phyloP scores from a whole-genome alignment of 2,797 vertebrate genomes.

The Chelon auratus region DNA sequence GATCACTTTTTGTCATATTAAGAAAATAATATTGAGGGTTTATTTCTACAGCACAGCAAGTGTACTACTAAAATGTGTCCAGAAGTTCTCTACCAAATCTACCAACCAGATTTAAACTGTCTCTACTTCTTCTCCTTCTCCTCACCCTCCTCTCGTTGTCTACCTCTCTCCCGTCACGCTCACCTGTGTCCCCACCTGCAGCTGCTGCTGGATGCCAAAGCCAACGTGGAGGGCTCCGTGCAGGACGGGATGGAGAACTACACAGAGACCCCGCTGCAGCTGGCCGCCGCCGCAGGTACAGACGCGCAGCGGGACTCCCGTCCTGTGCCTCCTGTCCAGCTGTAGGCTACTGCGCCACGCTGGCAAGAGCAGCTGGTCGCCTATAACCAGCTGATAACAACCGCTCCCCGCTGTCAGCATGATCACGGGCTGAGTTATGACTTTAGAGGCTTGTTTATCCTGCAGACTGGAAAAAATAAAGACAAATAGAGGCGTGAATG shows the following conservation, averaged over 20 bases:
- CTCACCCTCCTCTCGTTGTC: not conserved
- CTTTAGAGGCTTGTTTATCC: conserved; percentile 29
- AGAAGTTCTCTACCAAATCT: conserved; percentile 6
- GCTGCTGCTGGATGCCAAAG: conserved; percentile 95
- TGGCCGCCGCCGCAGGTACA: conserved; percentile 96
- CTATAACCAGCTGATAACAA: conserved; percentile 46
- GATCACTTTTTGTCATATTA: too few species aligned
- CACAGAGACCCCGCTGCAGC: conserved; percentile 96
- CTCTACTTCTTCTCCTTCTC: conserved; percentile 13
- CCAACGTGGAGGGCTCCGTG: conserved; percentile 95
- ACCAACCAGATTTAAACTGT: conserved; percentile 3
- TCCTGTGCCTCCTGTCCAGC: conserved; percentile 35
- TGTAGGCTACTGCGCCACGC: conserved; percentile 24
- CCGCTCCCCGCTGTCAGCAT: conserved; percentile 51
- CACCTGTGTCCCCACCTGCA: conserved; percentile 63
- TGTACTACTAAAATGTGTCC: not conserved
- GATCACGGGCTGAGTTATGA: conserved; percentile 35
- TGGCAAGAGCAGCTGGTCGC: conserved; percentile 43
- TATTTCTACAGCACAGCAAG: too few species aligned
- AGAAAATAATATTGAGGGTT: too few species aligned
- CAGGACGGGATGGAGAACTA: conserved; percentile 97
- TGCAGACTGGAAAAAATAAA: conserved; percentile 34
- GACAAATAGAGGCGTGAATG: conserved; percentile 31
- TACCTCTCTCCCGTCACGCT: conserved; percentile 10
- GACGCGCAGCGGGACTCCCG: conserved; percentile 29